Conservation (phyloP, 2,797 vertebrate species). For the Lacerta viridis region DNA sequence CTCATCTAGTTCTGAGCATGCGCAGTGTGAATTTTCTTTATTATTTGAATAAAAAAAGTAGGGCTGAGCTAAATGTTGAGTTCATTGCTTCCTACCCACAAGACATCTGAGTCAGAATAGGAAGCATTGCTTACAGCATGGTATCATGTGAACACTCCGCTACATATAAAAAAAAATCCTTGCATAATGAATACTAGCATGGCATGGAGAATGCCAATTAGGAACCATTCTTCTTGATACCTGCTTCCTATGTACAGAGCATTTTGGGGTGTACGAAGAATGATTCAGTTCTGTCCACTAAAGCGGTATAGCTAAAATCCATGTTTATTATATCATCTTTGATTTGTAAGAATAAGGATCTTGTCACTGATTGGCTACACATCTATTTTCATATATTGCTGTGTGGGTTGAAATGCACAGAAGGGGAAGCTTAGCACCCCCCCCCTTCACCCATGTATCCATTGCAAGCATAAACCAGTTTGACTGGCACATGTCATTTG, state of each 20-base stretch:
- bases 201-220: neutral
- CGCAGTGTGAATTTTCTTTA: neutral
- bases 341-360: neutral
- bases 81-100: neutral
- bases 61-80: neutral
- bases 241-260: neutral
- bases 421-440: neutral
- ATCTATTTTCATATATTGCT: rapidly evolving
- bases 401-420: conserved; percentile 25
- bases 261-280: neutral
- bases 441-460: conserved; percentile 22
- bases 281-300: neutral
- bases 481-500: conserved; percentile 21
- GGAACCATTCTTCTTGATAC: neutral
- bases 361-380: neutral
- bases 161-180: neutral
- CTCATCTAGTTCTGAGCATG: neutral
- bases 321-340: neutral
- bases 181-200: neutral
- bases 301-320: neutral
- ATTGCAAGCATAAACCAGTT: conserved; percentile 7
- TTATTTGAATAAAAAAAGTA: neutral
- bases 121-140: neutral
- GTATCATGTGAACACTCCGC: neutral
- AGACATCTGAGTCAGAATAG: neutral